Evolutionary conservation across 2,113 vertebrate genomes (phyloP).

Genomic region (Gambusia holbrooki): DNA sequence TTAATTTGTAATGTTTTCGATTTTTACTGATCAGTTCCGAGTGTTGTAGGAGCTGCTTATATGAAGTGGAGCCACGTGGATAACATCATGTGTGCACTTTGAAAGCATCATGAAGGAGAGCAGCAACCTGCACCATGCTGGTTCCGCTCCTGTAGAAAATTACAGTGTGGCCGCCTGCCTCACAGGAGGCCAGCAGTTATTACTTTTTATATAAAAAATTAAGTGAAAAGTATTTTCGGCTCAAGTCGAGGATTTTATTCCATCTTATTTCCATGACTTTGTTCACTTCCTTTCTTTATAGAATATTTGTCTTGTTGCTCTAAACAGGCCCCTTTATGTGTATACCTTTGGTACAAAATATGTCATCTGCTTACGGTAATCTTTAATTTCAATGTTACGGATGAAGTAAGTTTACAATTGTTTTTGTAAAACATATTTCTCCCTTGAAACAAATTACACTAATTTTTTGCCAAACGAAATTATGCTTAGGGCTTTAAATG

Average conservation of each 20-base stretch:
- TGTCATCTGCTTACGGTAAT: not conserved
- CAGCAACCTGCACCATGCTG: not conserved
- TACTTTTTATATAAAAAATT: not conserved
- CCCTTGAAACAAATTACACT: not conserved
- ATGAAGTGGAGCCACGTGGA: not conserved
- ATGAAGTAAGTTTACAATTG: not conserved
- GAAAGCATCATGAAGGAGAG: constrained; percentile 27
- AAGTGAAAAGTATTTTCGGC: not conserved
- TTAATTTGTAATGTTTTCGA: too few relatives aligned
- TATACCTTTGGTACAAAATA: not conserved
- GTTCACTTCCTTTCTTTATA: not conserved
- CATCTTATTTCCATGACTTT: not conserved
- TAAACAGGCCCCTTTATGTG: not conserved
- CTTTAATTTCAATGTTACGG: not conserved
- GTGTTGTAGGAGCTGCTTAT: constrained; percentile 16
- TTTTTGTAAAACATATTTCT: not conserved
- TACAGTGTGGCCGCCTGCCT: not conserved
- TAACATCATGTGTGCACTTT: not conserved
- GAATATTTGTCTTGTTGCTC: not conserved
- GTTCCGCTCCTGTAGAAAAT: not conserved
- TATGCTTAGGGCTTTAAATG: not conserved
- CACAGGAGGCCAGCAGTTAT: not conserved
- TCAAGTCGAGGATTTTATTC: not conserved
- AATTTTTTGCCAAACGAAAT: not conserved
- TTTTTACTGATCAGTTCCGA: constrained; percentile 11